Evolutionary conservation across 2,113 vertebrate genomes (phyloP).

Genomic region (Protobothrops flavoviridis): DNA sequence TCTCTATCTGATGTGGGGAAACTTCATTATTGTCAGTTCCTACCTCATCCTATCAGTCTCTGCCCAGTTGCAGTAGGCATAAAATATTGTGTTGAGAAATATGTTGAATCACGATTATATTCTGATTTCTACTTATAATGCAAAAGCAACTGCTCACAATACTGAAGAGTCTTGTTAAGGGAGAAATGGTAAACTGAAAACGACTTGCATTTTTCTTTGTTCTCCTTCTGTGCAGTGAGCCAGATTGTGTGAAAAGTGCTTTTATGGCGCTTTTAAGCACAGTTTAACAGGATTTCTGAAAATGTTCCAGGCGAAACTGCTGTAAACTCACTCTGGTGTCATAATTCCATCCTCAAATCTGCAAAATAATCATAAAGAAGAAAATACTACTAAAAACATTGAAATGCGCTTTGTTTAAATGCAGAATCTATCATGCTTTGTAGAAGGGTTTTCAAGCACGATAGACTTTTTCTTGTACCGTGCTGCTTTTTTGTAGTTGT

Average conservation of each 20-base stretch:
- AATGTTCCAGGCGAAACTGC: neutral
- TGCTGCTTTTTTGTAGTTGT: neutral
- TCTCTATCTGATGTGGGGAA: neutral
- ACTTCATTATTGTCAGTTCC: neutral
- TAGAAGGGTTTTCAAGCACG: neutral
- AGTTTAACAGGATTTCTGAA: neutral
- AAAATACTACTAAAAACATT: neutral
- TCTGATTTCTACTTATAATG: neutral
- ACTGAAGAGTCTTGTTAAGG: neutral
- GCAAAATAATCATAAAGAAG: neutral
- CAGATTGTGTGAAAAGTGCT: neutral
- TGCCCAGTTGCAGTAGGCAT: neutral
- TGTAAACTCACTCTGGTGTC: neutral
- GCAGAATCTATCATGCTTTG: neutral
- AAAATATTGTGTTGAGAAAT: neutral
- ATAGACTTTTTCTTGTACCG: neutral
- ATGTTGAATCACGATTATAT: neutral
- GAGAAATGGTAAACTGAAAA: neutral
- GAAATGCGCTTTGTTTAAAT: neutral
- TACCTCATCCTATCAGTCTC: neutral
- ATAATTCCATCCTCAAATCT: neutral
- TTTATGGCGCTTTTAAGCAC: neutral
- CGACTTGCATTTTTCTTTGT: neutral
- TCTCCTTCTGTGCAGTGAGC: neutral
- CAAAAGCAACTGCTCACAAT: neutral